Evolutionary conservation across 2,797 vertebrate species (phyloP).

Genomic region (Buphagus erythrorhynchus): DNA sequence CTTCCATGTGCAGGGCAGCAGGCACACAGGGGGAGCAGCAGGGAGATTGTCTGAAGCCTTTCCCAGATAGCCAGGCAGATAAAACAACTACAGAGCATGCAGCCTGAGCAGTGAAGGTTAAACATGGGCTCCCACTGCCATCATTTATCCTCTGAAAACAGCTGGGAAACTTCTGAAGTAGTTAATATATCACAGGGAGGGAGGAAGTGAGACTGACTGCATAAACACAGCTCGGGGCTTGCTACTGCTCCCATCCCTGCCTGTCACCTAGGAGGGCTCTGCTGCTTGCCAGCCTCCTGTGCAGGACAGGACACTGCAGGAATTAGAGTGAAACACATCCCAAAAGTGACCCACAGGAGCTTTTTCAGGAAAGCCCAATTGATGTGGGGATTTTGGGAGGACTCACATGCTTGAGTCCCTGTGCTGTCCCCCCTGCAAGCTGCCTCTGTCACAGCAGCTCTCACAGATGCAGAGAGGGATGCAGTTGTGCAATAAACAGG

Average conservation of each 20-base stretch:
- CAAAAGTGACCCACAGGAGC: neutral
- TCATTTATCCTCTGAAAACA: conserved; percentile 76
- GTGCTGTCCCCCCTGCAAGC: neutral
- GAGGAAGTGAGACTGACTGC: conserved; percentile 64
- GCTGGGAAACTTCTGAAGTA: conserved; percentile 75
- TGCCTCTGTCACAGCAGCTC: neutral
- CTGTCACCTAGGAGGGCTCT: too few species aligned
- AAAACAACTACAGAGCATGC: conserved; percentile 60
- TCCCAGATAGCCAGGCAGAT: conserved; percentile 49
- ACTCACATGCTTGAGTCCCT: rapidly evolving
- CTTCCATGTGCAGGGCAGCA: neutral
- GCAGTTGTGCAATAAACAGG: neutral
- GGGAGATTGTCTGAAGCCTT: neutral
- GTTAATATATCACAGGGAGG: conserved; percentile 79
- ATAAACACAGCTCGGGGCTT: conserved; percentile 77
- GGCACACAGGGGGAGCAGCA: neutral
- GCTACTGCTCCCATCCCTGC: conserved; percentile 74
- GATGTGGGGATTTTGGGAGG: neutral
- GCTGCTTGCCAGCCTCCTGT: conserved; percentile 58
- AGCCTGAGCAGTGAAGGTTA: conserved; percentile 73
- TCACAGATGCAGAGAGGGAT: neutral
- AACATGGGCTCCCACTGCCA: conserved; percentile 72
- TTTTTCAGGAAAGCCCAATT: neutral
- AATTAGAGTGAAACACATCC: neutral
- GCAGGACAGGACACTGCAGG: conserved; percentile 43